Evolutionary conservation across 2,888 invertebrate genomes (phyloP), one percentile per base, ranked within the genome.

Genomic region (Nomada ferruginata): DNA sequence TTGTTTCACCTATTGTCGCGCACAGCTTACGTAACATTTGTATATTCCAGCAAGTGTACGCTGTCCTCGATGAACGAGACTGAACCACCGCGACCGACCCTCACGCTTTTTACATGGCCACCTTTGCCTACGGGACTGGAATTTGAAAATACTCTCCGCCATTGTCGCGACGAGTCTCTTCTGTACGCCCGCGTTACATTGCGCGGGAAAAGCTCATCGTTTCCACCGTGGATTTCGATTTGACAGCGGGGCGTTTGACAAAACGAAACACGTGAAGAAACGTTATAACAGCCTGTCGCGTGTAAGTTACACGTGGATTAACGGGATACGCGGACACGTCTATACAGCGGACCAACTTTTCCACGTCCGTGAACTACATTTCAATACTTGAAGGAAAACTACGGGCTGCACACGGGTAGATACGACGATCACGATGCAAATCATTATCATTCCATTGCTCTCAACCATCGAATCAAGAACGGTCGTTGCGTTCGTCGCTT

Each of bases 71-170:
- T 59, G 79, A 69, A 76, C 84, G 61, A 81, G 71, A 72, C 76
- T 77, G 72, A 77, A 76, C 76, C 64, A 74, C 73, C 72, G 79
- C 72, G 75, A 77, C 68, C 81, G 87, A 87, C 69, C 81, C 80
- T 87, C 85, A 76, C 65, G 47, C 70, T 68, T 57, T 85, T 82
- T 69, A 84, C 84, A 84, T 76, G 86, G 82, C 44, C 86, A 76
- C 20, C 53, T 75, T 70, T 73, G 74, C 15, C 59, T 74, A 80
- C 84, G 77, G 55, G 77, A 42, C 10, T 72, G 70, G 83, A 80
- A 85, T 85, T 85, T 76, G 68, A 84, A 83, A 84, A 84, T 65
- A 65, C 23, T 0, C 44, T 59, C 69, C 79, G 84, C 76, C 79
- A 71, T 79, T 77, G 83, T 52, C 71, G 26, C 29, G 20, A 44